Base-by-base conservation (phyloP, 2,113 vertebrate genomes). In the Mungos mungo region DNA sequence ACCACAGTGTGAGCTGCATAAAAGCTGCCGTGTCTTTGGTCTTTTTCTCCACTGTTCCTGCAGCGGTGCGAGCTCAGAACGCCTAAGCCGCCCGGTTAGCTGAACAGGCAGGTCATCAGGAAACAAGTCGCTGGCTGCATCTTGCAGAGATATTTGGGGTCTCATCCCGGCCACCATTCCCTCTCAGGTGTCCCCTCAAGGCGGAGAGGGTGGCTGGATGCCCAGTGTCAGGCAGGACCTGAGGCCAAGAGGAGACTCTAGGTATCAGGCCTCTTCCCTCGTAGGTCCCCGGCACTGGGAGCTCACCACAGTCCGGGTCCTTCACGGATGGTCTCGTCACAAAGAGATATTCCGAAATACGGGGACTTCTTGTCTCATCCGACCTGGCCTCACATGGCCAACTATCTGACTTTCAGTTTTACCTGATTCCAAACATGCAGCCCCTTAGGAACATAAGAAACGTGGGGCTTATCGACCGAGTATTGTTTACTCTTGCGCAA, bases 51-150 rank as follows among this genome's bases (percentile, higher is more conserved):
- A 18, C 21, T 27, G 1, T 2, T 47, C 5, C 33, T 4, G 7
- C 0, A 4, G 66, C 77, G 45, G 2, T 21, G 38, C 29, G 4
- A 54, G n/a, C 38, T 8, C 0, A 0, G 12, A 38, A 35, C 2
- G 0, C 1, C 1, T 27, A 65, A 52, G 47, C n/a, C 0, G 0
- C 27, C 31, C 80, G 14, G 6, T 35, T 27, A 31, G 50, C 5
- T 60, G 31, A 77, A n/a, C 29, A 23, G 19, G 38, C 0, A 3
- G 29, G 6, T 18, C 29, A 0, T 1, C 9, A 76, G 29, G 79
- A 63, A 50, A 6, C 1, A 27, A 45, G 14, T 0, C 29, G 57
- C 23, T 2, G n/a, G 31, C 54, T 11, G 27, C 3, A 8, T 33
- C 57, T 65, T 2, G 7, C 33, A 52, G 31, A 60, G 50, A 35